phyloP scores from a whole-genome alignment of 1,140 invertebrate genomes.

The Magallana angulata region DNA sequence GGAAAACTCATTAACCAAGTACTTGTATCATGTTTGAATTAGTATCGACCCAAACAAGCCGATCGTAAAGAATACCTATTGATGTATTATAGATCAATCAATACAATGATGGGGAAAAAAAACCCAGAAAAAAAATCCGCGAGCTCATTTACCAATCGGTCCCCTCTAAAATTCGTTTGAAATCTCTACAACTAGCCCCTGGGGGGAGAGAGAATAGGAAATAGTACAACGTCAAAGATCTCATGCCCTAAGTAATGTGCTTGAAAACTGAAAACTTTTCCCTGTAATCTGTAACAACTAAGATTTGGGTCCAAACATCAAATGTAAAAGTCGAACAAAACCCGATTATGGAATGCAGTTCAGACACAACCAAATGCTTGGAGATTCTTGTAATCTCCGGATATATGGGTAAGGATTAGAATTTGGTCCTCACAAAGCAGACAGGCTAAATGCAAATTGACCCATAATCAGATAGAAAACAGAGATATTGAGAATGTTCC shows the following conservation, averaged over 20 bases:
- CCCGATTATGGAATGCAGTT: neutral
- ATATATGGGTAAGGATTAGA: neutral
- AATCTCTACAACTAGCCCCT: neutral
- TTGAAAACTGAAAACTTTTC: too few relatives aligned
- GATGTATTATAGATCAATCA: slow-evolving; percentile 27
- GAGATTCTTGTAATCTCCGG: slow-evolving; percentile 15
- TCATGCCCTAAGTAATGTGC: neutral
- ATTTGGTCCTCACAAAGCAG: neutral
- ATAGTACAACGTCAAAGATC: neutral
- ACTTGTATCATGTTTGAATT: neutral
- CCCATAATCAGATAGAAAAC: neutral
- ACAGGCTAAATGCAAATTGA: slow-evolving; percentile 19
- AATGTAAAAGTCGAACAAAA: neutral
- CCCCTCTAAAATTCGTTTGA: neutral
- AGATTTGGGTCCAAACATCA: neutral
- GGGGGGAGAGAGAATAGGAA: neutral
- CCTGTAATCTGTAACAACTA: neutral
- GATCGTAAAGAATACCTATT: neutral
- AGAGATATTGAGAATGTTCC: neutral
- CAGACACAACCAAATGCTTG: neutral
- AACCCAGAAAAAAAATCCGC: neutral
- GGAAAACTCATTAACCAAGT: too few relatives aligned
- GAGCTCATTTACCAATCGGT: neutral
- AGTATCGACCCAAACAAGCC: neutral
- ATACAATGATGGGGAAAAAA: neutral